These are phyloP conservation scores for Oreortyx pictus DNA, from an alignment of 2,797 vertebrate genomes.

Conservation along the genomic window DNA sequence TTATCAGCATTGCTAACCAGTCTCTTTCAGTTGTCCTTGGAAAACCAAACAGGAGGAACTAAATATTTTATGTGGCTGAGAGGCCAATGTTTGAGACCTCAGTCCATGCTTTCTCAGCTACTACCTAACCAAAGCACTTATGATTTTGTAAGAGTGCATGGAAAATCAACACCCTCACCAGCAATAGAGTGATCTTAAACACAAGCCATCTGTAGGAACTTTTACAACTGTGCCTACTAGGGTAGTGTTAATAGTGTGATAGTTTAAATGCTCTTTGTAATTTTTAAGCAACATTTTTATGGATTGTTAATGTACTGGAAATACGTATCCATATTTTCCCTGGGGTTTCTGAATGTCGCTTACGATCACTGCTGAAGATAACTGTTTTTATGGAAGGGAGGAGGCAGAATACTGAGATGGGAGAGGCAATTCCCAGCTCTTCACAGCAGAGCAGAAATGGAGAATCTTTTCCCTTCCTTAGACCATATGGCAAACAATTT, in stretches of 20 bases:
- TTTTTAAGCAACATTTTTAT: slow-evolving; percentile 8
- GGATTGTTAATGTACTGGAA: neutral
- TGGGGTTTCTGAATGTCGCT: neutral
- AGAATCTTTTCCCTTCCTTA: neutral
- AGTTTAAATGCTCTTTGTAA: neutral
- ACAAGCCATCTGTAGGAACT: neutral
- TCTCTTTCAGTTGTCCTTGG: slow-evolving; percentile 18
- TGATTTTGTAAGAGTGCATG: neutral
- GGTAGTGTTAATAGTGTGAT: neutral
- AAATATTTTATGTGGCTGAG: neutral
- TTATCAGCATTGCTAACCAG: neutral
- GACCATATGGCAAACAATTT: neutral
- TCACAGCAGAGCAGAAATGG: neutral
- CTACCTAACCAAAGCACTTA: neutral
- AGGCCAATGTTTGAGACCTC: neutral
- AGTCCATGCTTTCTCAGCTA: neutral
- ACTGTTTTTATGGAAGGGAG: neutral
- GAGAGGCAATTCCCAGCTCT: neutral
- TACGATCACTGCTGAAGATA: neutral
- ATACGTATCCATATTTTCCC: neutral
- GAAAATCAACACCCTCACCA: neutral
- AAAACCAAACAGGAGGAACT: neutral
- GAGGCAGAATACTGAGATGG: neutral
- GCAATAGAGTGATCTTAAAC: neutral
- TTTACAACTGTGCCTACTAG: neutral